Evolutionary conservation across 1,140 invertebrate genomes (phyloP).

Genomic region (Drosophila seguyi): DNA sequence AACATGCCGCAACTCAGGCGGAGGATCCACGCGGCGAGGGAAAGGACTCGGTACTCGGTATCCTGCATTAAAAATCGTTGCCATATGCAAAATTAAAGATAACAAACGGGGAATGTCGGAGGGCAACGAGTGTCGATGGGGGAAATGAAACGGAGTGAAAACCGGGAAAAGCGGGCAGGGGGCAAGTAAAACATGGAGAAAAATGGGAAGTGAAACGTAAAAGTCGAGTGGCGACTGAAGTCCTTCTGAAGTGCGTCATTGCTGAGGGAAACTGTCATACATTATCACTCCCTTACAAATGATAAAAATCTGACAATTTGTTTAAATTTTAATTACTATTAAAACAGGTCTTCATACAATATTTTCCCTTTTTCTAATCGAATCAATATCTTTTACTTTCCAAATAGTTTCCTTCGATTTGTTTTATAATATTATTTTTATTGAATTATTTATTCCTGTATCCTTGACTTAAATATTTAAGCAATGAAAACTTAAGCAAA

Average conservation of each 20-base stretch:
- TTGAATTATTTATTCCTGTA: no score
- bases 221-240: constrained; percentile 11
- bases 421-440: no score
- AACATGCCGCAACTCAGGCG: constrained; percentile 67
- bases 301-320: not conserved
- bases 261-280: not conserved
- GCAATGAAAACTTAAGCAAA: no score
- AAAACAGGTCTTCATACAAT: not conserved
- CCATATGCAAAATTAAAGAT: constrained; percentile 81
- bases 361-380: no score
- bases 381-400: not conserved
- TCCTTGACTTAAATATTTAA: not conserved
- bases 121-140: constrained; percentile 3
- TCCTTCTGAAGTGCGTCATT: not conserved
- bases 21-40: constrained; percentile 15
- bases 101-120: constrained; percentile 56
- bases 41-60: constrained; percentile 45
- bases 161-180: not conserved
- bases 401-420: not conserved
- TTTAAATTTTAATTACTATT: not conserved
- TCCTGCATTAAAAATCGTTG: constrained; percentile 81
- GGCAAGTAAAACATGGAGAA: constrained; percentile 1
- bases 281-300: not conserved
- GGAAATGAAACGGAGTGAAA: constrained; percentile 15
- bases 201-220: constrained; percentile 9